Evolutionary conservation across 2,888 invertebrate species (phyloP).

Genomic region (Criorhina ranunculi): DNA sequence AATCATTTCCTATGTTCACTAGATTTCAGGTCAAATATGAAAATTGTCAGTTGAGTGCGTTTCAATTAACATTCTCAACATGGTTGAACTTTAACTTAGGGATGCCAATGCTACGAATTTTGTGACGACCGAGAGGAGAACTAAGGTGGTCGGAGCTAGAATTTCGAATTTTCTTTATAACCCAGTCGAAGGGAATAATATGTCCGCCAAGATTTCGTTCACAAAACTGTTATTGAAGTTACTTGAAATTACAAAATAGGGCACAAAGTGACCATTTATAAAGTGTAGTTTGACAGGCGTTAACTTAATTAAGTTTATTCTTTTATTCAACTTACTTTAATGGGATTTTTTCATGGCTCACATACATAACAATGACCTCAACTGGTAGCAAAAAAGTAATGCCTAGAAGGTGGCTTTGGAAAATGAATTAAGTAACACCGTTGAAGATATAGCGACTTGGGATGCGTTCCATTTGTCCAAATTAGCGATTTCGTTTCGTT

Average conservation of each 20-base stretch:
- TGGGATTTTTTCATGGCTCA: not conserved
- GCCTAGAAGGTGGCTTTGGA: not conserved
- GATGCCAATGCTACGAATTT: too few species aligned
- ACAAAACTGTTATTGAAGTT: too few species aligned
- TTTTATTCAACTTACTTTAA: not conserved
- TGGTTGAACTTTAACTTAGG: too few species aligned
- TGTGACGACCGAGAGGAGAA: too few species aligned
- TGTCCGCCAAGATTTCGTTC: too few species aligned
- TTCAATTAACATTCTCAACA: too few species aligned
- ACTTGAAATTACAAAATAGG: not conserved
- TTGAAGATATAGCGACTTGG: not conserved
- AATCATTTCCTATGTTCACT: too few species aligned
- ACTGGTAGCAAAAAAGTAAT: not conserved
- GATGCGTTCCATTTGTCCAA: constrained; percentile 7
- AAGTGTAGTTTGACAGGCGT: not conserved
- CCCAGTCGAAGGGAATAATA: too few species aligned
- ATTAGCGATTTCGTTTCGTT: not conserved
- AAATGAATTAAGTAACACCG: not conserved
- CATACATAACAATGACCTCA: constrained; percentile 2
- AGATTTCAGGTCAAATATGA: too few species aligned
- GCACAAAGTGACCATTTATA: not conserved
- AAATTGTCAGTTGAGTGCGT: too few species aligned
- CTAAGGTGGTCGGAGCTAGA: too few species aligned
- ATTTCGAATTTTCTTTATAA: too few species aligned
- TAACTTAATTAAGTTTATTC: constrained; percentile 8